Percentiles rank a stretch among this genome's conserved stretches.
Conservation (phyloP, 2,888 invertebrate species). For the Scaptomyza tumidula region DNA sequence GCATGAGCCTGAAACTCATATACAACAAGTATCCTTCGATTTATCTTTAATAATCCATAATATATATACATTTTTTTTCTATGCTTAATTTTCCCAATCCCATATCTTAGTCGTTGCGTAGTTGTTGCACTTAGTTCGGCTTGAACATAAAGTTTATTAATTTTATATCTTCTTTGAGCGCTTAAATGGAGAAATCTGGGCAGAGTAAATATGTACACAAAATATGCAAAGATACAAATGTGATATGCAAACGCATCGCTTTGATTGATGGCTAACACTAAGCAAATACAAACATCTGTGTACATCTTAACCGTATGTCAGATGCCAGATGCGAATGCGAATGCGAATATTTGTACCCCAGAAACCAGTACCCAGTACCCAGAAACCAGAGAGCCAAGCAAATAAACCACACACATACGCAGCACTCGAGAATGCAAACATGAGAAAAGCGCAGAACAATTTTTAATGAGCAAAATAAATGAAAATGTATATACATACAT, state of each 20-base stretch:
- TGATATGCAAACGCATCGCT: slow-evolving; percentile 37
- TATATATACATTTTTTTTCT: slow-evolving; percentile 9
- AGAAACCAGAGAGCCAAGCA: slow-evolving; percentile 36
- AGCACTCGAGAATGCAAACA: slow-evolving; percentile 45
- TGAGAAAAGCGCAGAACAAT: slow-evolving; percentile 39
- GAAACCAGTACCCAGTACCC: slow-evolving; percentile 4
- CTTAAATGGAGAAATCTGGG: slow-evolving; percentile 52
- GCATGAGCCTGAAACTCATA: slow-evolving; percentile 38
- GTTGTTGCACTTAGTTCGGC: slow-evolving; percentile 65
- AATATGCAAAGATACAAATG: slow-evolving; percentile 6
- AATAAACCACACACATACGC: slow-evolving; percentile 47
- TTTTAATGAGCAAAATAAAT: slow-evolving; percentile 39
- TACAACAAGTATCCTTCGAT: slow-evolving; percentile 4
- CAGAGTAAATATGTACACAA: slow-evolving; percentile 32
- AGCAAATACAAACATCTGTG: slow-evolving; percentile 24
- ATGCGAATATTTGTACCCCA: slow-evolving; percentile 12
- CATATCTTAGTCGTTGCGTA: slow-evolving; percentile 52
- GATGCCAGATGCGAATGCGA: slow-evolving; percentile 38
- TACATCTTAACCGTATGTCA: slow-evolving; percentile 30
- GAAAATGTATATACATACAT: slow-evolving; percentile 9
- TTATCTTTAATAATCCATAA: neutral
- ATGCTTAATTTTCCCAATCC: slow-evolving; percentile 12
- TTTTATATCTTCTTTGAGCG: slow-evolving; percentile 77
- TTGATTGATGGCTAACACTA: slow-evolving; percentile 52
- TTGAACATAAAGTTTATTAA: slow-evolving; percentile 76